phyloP scores from a whole-genome alignment of 2,113 vertebrate genomes.

The Paradoxurus hermaphroditus region DNA sequence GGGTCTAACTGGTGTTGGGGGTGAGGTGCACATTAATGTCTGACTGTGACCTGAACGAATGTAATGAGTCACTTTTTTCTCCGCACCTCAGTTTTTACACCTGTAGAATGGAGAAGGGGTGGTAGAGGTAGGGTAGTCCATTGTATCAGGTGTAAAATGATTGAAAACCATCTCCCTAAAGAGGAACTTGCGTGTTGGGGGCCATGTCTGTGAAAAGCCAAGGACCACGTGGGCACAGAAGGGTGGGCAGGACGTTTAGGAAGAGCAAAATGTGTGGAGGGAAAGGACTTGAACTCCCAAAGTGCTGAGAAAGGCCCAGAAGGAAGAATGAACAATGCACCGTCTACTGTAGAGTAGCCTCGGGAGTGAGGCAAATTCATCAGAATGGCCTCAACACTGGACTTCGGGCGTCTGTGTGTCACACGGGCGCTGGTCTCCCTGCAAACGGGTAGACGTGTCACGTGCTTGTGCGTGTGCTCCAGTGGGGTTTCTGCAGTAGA shows the following conservation, averaged over 20 bases:
- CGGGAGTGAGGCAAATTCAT: no score
- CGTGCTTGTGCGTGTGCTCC: accelerated
- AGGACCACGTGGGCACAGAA: neutral
- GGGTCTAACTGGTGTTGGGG: neutral
- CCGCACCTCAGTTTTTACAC: neutral
- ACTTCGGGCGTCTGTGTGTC: neutral
- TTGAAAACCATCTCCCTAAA: neutral
- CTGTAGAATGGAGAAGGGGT: neutral
- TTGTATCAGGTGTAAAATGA: neutral
- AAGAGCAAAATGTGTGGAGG: neutral
- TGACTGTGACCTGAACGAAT: neutral
- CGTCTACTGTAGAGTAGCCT: neutral
- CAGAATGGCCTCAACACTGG: neutral
- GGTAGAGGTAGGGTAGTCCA: neutral
- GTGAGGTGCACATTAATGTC: neutral
- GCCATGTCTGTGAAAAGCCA: neutral
- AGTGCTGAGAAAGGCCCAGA: neutral
- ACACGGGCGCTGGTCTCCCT: neutral
- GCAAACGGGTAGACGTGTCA: neutral
- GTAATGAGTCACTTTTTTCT: neutral
- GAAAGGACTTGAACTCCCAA: neutral
- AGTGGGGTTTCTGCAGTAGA: neutral
- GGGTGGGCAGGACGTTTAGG: neutral
- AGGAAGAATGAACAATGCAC: neutral
- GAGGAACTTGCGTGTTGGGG: neutral